These are phyloP conservation scores for Tarsius wallacei DNA, from an alignment of 2,797 vertebrate species.

Conservation along the genomic window DNA sequence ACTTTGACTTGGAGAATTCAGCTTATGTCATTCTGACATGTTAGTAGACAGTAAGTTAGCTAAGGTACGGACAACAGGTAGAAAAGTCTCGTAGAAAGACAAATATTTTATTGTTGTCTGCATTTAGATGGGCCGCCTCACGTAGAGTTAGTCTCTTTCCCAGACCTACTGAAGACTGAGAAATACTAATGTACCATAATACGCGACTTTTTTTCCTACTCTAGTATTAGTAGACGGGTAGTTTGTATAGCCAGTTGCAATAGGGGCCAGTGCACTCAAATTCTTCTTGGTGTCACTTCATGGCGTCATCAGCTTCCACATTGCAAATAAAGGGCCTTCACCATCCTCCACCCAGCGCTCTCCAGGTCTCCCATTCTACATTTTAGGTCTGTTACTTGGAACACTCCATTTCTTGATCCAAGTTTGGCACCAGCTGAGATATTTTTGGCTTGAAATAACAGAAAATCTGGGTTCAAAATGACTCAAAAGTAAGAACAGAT, in stretches of 20 bases:
- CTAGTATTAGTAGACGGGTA: background rate
- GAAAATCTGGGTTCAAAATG: background rate
- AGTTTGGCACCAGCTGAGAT: background rate
- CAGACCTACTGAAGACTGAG: background rate
- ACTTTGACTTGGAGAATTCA: constrained; percentile 33
- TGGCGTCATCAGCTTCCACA: background rate
- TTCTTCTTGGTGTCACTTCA: background rate
- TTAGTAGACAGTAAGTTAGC: background rate
- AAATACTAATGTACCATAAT: background rate
- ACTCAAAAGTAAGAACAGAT: background rate
- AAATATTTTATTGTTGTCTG: background rate
- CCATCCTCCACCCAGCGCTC: too few species aligned
- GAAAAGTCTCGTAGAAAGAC: background rate
- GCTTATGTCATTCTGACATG: background rate
- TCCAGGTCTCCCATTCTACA: background rate
- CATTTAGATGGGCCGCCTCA: background rate
- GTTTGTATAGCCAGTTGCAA: background rate
- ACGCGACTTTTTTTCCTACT: background rate
- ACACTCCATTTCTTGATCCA: background rate
- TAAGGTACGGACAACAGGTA: background rate
- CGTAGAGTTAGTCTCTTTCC: background rate
- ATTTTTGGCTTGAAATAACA: background rate
- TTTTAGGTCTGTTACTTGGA: background rate
- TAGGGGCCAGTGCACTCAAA: background rate
- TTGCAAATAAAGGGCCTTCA: background rate